A percentile compares a stretch with the other conserved stretches of the same genome.
phyloP scores from a whole-genome alignment of 2,113 vertebrate species.

The Hydrolagus affinis region DNA sequence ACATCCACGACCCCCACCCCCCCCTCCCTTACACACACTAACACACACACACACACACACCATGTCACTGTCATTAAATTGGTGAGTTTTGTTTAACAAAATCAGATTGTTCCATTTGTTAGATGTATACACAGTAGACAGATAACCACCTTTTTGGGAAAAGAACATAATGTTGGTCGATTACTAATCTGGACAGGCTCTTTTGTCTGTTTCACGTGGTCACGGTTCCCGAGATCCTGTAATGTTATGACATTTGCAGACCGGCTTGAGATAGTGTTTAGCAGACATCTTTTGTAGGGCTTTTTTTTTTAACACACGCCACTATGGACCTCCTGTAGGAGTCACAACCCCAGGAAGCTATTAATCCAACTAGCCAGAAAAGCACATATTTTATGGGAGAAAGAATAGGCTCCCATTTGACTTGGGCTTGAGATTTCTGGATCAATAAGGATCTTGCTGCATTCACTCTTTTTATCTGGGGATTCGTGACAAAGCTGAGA shows the following conservation, averaged over 20 bases:
- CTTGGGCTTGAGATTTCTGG: not conserved
- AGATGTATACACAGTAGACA: not conserved
- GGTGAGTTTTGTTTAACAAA: conserved; percentile 69
- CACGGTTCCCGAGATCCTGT: not conserved
- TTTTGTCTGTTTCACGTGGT: not conserved
- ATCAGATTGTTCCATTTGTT: conserved; percentile 33
- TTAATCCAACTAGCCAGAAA: conserved; percentile 20
- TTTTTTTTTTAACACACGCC: not conserved
- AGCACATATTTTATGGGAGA: not conserved
- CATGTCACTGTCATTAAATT: conserved; percentile 60
- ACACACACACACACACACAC: not conserved
- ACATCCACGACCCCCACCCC: too few species aligned
- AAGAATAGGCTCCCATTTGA: not conserved
- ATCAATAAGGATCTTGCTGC: conserved; percentile 3
- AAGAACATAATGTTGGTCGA: not conserved
- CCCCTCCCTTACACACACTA: too few species aligned
- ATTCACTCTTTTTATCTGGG: not conserved
- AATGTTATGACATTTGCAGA: conserved; percentile 1
- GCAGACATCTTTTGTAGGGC: not conserved
- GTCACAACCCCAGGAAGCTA: not conserved
- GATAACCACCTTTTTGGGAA: not conserved
- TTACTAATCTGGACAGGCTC: not conserved
- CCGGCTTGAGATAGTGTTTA: not conserved
- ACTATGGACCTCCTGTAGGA: conserved; percentile 22
- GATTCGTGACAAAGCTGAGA: not conserved